Percentiles rank a stretch among this genome's conserved stretches.
Evolutionary conservation across 2,113 vertebrate genomes (phyloP).

Genomic region (Grammomys dolichurus): DNA sequence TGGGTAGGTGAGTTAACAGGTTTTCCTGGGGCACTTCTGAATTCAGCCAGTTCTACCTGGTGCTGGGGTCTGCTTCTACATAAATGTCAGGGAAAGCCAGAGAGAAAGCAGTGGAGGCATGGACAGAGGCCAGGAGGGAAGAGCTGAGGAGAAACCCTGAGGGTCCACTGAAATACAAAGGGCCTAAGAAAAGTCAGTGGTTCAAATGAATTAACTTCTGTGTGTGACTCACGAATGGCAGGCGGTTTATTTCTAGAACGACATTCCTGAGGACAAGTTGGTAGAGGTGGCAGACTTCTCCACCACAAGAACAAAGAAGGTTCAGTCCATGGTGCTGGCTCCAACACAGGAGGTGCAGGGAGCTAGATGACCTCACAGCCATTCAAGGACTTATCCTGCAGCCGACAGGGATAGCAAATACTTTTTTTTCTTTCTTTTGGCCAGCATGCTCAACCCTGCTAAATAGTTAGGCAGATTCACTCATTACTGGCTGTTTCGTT

Average conservation of each 20-base stretch:
- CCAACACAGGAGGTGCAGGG: background rate
- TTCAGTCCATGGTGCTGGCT: slow-evolving; percentile 71
- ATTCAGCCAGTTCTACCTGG: slow-evolving; percentile 3
- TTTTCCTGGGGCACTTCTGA: slow-evolving; percentile 32
- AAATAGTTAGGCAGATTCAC: slow-evolving; percentile 5
- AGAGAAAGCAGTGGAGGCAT: slow-evolving; percentile 19
- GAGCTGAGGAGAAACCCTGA: slow-evolving; percentile 56
- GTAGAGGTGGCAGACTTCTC: slow-evolving; percentile 73
- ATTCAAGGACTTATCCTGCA: slow-evolving; percentile 8
- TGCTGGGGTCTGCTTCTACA: slow-evolving; percentile 26
- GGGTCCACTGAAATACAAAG: slow-evolving; percentile 68
- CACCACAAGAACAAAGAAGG: slow-evolving; percentile 75
- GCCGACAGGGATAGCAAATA: background rate
- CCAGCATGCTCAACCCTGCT: background rate
- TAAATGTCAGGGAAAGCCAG: slow-evolving; percentile 54
- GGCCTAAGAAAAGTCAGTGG: slow-evolving; percentile 74
- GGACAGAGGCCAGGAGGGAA: slow-evolving; percentile 56
- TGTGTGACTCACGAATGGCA: slow-evolving; percentile 70
- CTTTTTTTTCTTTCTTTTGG: background rate
- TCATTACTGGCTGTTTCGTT: slow-evolving; percentile 49
- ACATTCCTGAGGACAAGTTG: slow-evolving; percentile 82
- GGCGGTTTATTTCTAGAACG: slow-evolving; percentile 79
- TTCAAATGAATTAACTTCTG: slow-evolving; percentile 79
- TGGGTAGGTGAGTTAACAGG: background rate
- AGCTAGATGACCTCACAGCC: slow-evolving; percentile 55